These are phyloP conservation scores for Holocentrus rufus DNA, from an alignment of 2,797 vertebrate genomes.

Conservation along the genomic window DNA sequence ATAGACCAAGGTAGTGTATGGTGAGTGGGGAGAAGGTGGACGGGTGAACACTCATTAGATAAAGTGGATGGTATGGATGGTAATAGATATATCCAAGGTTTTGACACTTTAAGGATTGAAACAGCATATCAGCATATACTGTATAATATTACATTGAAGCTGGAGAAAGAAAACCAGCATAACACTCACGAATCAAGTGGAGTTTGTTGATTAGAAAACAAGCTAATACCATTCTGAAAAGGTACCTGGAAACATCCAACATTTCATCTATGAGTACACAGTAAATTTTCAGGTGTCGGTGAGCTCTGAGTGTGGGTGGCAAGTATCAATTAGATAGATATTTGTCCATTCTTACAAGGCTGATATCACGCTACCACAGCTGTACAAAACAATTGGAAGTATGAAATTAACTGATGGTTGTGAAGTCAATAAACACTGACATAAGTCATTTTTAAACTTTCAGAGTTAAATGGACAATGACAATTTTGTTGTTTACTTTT, in stretches of 20 bases:
- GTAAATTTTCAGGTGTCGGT: not conserved
- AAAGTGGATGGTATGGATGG: constrained; percentile 43
- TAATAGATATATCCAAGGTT: constrained; percentile 54
- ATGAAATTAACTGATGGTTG: too few species aligned
- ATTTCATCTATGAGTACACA: not conserved
- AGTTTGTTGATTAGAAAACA: constrained; percentile 24
- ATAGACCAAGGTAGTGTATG: constrained; percentile 49
- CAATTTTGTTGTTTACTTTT: too few species aligned
- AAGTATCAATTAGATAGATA: too few species aligned
- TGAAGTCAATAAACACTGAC: too few species aligned
- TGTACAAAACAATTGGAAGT: too few species aligned
- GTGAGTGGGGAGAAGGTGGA: not conserved
- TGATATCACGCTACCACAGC: too few species aligned
- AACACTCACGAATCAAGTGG: constrained; percentile 18
- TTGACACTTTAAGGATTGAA: constrained; percentile 47
- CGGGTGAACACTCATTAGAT: constrained; percentile 25
- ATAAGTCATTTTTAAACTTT: too few species aligned
- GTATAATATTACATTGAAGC: constrained; percentile 11
- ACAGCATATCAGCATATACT: constrained; percentile 30
- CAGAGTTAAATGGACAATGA: too few species aligned
- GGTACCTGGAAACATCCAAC: not conserved
- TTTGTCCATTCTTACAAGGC: too few species aligned
- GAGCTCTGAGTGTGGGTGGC: too few species aligned
- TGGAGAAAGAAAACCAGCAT: not conserved
- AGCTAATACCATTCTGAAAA: constrained; percentile 18